Percentiles rank a stretch among this genome's conserved stretches.
Evolutionary conservation across 2,113 vertebrate genomes (phyloP).

Genomic region (Leptobrachium leishanense): DNA sequence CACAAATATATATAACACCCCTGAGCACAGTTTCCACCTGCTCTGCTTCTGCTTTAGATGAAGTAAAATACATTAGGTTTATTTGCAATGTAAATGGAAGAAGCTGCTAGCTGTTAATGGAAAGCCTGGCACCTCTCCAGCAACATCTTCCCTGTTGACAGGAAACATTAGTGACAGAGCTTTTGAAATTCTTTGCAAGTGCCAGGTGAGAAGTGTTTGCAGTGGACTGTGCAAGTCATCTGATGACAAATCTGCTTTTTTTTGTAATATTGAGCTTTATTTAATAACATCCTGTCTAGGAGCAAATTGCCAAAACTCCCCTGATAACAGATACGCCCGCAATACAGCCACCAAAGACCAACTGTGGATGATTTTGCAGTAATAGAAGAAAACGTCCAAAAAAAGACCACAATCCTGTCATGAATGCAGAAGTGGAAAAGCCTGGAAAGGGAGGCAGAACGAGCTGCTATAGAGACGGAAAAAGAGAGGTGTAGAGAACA

Average conservation of each 20-base stretch:
- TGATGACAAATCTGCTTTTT: background rate
- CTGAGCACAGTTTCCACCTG: background rate
- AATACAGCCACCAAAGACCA: too few species aligned
- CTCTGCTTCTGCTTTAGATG: background rate
- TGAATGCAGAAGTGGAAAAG: too few species aligned
- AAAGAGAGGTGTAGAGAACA: too few species aligned
- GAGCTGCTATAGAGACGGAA: too few species aligned
- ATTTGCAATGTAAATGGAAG: background rate
- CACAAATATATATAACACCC: background rate
- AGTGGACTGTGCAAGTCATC: background rate
- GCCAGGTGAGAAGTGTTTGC: constrained; percentile 6
- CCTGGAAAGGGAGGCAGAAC: too few species aligned
- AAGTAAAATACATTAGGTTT: background rate
- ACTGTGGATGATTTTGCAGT: too few species aligned
- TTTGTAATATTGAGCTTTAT: too few species aligned
- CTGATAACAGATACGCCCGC: too few species aligned
- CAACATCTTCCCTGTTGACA: constrained; percentile 9
- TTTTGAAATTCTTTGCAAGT: background rate
- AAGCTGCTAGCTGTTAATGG: constrained; percentile 17
- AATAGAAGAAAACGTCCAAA: too few species aligned
- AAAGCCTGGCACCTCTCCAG: constrained; percentile 9
- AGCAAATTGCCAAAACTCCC: too few species aligned
- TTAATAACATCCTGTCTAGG: too few species aligned
- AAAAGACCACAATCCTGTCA: too few species aligned
- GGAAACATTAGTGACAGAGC: constrained; percentile 15